Conservation (phyloP, 2,888 invertebrate genomes). For the Pseudanteris insignis region DNA sequence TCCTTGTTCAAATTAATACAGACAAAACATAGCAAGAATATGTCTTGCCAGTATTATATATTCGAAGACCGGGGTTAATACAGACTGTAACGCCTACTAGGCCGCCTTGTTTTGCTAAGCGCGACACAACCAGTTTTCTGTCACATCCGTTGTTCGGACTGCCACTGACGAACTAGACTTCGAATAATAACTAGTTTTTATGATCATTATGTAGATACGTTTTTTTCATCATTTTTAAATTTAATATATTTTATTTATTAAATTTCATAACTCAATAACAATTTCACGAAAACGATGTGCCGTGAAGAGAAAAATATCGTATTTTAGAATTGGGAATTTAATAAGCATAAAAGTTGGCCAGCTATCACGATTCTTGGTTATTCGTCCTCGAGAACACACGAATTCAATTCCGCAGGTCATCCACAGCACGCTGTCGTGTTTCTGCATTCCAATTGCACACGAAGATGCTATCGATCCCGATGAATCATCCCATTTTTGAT, state of each 20-base stretch:
- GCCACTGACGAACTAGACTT: constrained; percentile 22
- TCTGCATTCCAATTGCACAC: constrained; percentile 22
- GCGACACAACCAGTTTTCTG: too few species aligned
- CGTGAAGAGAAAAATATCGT: constrained; percentile 9
- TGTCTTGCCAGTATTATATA: constrained; percentile 38
- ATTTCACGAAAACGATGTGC: constrained; percentile 22
- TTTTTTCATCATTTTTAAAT: too few species aligned
- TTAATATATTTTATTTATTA: too few species aligned
- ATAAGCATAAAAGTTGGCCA: constrained; percentile 13
- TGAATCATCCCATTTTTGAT: constrained; percentile 36
- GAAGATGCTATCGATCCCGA: constrained; percentile 38
- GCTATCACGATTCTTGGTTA: constrained; percentile 9
- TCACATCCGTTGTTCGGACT: too few species aligned
- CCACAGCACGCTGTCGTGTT: constrained; percentile 22
- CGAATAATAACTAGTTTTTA: too few species aligned
- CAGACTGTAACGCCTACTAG: constrained; percentile 24
- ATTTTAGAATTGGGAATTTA: constrained; percentile 1
- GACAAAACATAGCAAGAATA: constrained; percentile 29
- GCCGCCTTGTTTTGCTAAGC: constrained; percentile 27
- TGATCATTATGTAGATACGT: too few species aligned
- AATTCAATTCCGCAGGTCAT: constrained; percentile 26
- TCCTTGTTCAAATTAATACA: constrained; percentile 41
- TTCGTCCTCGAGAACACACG: constrained; percentile 24
- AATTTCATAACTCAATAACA: too few species aligned
- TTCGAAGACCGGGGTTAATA: constrained; percentile 21